Base-by-base conservation (phyloP, 2,113 vertebrate species). In the Capreolus pygargus region DNA sequence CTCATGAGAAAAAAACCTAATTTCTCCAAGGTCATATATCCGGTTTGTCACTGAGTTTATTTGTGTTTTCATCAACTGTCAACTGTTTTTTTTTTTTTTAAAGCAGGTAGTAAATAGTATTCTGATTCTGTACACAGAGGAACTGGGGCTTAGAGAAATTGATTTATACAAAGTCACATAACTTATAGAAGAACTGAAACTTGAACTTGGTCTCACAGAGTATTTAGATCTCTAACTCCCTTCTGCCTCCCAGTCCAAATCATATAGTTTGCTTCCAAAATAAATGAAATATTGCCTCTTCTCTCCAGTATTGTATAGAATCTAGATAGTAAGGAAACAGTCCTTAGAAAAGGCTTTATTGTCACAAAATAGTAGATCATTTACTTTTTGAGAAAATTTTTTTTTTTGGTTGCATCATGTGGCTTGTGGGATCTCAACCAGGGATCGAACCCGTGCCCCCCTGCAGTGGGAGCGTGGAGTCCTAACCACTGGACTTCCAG, bases 271-370 rank as follows among this genome's bases (percentile, higher is more conserved):
- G 10, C 55, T 47, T 95, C 36, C 54, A 89, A 64, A 93, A 87
- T 90, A 43, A 95, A 61, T 81, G 39, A 94, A 86, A 57, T 93
- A 28, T 5, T 43, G 6, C 89, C 21, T 79, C 28, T 94, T 95
- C 13, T 30, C n/a, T 86, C 36, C 13, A 92, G 16, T 61, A 25
- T 67, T 3, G 25, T 70, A 28, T 5, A 19, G 33, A 57, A 17
- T 64, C 5, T 95, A 58, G 30, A 88, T 61, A 87, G n/a, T 98
- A 82, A 91, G 15, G 57, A 97, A 91, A 82, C 50, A 92, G 6
- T 25, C 16, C 9, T 16, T 2, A 19, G 28, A 47, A 96, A 93
- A 96, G 28, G 45, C 85, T 60, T 96, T 23, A 33, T 94, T 9
- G 50, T 94, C 43, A 86, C 17, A 94, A 82, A 96, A 91, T 19